phyloP scores from a whole-genome alignment of 2,113 vertebrate species.

The Antennarius striatus region DNA sequence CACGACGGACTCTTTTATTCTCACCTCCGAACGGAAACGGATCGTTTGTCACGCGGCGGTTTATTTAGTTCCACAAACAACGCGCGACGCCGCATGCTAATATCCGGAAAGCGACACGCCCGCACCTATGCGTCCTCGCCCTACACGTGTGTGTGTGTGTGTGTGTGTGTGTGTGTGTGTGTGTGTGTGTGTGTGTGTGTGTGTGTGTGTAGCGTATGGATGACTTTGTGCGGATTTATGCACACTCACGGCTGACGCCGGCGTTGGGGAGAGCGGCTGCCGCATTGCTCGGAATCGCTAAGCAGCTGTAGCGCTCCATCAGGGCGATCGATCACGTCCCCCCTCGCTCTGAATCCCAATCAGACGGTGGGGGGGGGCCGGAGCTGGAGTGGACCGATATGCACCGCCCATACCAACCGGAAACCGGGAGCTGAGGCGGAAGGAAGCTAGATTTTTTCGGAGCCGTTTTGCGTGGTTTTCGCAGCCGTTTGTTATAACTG shows the following conservation, averaged over 20 bases:
- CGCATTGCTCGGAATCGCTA: slow-evolving; percentile 76
- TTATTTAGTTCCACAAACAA: neutral
- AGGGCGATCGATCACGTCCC: slow-evolving; percentile 77
- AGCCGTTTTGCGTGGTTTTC: neutral
- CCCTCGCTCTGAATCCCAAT: slow-evolving; percentile 71
- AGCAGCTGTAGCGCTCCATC: slow-evolving; percentile 74
- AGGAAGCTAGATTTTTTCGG: too few relatives aligned
- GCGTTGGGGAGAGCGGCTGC: slow-evolving; percentile 59
- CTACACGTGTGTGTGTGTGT: neutral
- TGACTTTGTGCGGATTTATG: slow-evolving; percentile 32
- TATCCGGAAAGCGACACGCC: too few relatives aligned
- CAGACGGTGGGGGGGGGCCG: slow-evolving; percentile 63
- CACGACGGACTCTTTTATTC: slow-evolving; percentile 26
- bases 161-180: neutral
- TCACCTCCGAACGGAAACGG: slow-evolving; percentile 26
- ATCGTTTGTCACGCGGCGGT: slow-evolving; percentile 21
- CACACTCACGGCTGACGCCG: slow-evolving; percentile 36
- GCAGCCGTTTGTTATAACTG: too few relatives aligned
- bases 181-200: neutral
- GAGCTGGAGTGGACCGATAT: slow-evolving; percentile 43
- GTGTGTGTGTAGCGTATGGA: neutral
- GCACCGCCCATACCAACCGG: slow-evolving; percentile 69
- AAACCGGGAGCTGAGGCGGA: slow-evolving; percentile 54
- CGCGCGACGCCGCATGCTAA: too few relatives aligned
- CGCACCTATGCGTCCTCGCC: too few relatives aligned